A percentile compares a stretch with the other conserved stretches of the same genome.
Evolutionary conservation across 2,888 invertebrate species (phyloP).

Genomic region (Pachycephus smyrnensis): DNA sequence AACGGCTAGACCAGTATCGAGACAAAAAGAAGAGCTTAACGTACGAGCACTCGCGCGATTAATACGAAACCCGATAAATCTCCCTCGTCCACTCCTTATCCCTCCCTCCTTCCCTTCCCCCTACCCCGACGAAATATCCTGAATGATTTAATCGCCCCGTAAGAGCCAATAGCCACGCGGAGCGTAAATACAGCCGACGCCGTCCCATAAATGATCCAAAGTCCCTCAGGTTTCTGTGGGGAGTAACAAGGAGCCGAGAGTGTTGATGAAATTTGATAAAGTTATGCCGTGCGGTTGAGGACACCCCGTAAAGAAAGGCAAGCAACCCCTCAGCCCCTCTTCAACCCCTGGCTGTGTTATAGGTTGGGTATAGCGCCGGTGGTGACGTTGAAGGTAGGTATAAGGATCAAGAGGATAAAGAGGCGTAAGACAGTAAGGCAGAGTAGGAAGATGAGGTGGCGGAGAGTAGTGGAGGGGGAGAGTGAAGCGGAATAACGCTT

Average conservation of each 20-base stretch:
- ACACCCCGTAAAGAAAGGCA: neutral
- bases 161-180: neutral
- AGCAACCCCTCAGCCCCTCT: neutral
- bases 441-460: conserved; percentile 21
- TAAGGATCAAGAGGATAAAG: conserved; percentile 11
- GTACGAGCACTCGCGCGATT: conserved; percentile 45
- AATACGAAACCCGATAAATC: conserved; percentile 24
- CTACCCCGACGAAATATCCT: neutral
- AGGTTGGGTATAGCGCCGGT: neutral
- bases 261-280: conserved; percentile 58
- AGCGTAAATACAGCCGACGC: neutral
- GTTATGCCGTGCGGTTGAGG: conserved; percentile 44
- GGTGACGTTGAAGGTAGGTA: neutral
- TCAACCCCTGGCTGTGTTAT: neutral
- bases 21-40: conserved; percentile 29
- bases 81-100: conserved; percentile 12
- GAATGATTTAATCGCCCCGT: neutral
- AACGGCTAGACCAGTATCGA: conserved; percentile 20
- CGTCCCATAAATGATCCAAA: neutral
- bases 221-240: neutral
- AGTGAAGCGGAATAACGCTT: conserved; percentile 36
- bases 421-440: conserved; percentile 18
- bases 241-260: conserved; percentile 7
- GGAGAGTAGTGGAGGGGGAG: conserved; percentile 18
- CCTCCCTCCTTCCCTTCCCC: neutral